Evolutionary conservation across 1,140 invertebrate species (phyloP).

Genomic region (Eriocheir sinensis): DNA sequence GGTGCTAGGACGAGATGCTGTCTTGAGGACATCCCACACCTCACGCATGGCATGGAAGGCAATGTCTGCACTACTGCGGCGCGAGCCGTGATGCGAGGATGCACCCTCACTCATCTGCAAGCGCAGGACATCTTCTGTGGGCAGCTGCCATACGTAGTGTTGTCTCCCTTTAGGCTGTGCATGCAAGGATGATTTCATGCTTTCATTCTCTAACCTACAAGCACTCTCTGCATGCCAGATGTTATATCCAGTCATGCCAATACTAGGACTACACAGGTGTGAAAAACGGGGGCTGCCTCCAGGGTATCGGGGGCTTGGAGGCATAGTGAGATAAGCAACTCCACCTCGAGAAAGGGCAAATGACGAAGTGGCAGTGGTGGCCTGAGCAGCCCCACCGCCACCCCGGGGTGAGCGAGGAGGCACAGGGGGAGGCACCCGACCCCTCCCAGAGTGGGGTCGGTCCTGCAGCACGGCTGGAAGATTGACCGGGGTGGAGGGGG

Average conservation of each 20-base stretch:
- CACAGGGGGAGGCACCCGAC: slow-evolving; percentile 80
- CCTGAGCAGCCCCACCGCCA: slow-evolving; percentile 60
- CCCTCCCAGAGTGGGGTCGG: slow-evolving; percentile 81
- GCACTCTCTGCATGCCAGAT: slow-evolving; percentile 76
- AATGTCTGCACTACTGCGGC: slow-evolving; percentile 41
- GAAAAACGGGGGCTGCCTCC: slow-evolving; percentile 72
- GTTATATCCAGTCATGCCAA: slow-evolving; percentile 74
- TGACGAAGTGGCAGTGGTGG: slow-evolving; percentile 65
- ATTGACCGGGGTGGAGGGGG: slow-evolving; percentile 81
- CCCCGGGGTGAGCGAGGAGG: slow-evolving; percentile 82
- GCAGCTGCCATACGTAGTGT: slow-evolving; percentile 70
- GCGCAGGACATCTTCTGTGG: slow-evolving; percentile 64
- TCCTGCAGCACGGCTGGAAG: slow-evolving; percentile 90
- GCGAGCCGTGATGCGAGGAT: neutral
- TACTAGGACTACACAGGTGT: slow-evolving; percentile 72
- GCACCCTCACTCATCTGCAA: slow-evolving; percentile 50
- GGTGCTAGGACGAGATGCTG: slow-evolving; percentile 61
- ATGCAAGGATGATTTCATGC: slow-evolving; percentile 67
- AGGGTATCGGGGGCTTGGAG: slow-evolving; percentile 66
- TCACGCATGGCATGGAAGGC: slow-evolving; percentile 61
- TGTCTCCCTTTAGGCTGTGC: slow-evolving; percentile 54
- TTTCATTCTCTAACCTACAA: slow-evolving; percentile 64
- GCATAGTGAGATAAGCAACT: slow-evolving; percentile 75
- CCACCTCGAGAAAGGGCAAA: slow-evolving; percentile 72
- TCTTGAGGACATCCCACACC: slow-evolving; percentile 63